Evolutionary conservation across 92 coral and sea anemone genomes (phyloP), one percentile per base, ranked within the genome.

Genomic region (Heteractis magnifica): DNA sequence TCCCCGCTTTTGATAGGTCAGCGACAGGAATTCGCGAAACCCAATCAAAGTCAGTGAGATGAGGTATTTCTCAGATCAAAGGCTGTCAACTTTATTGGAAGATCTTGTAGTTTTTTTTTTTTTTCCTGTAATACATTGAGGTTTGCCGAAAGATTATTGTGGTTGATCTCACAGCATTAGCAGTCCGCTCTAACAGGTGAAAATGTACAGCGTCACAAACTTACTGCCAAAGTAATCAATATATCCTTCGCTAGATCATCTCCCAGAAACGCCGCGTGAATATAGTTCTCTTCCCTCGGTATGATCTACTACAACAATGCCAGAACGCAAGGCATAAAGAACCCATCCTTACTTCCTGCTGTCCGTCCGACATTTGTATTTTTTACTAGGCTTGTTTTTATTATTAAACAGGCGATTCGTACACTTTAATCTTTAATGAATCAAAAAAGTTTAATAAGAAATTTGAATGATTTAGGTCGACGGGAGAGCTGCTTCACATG

Each of bases 321-420:
- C 26, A 23, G 13, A 26, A 26, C 26, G 49, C 49, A 68, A 0
- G 44, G 44, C 23, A 68, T 26, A 68, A 68, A 68, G 73, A 68
- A 26, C 73, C 23, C 49, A 1, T 68, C 62, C 23, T 18, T 70
- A 14, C 12, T 51, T 20, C 84, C 18, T 81, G 84, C 84, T 81
- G 84, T 18, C 52, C 1, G 34, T 68, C 10, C 56, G 79, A 52
- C 79, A 76, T 76, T 51, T 50, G 73, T n/a, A 13, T 10, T 19
- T 19, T 65, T 56, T 49, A 51, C 76, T 9, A 68, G 52, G 19
- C 48, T 5, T 81, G 13, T 68, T 19, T 26, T 14, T 74, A n/a
- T 81, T 71, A 81, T 81, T 81, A 81, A 81, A 81, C 84, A 81
- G 58, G 44, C 77, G n/a, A 51, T 49, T 13, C 78, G 52, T 15